Evolutionary conservation across 2,797 vertebrate genomes (phyloP), one percentile per base, ranked within the genome.

Genomic region (Orientallactaga sibirica): DNA sequence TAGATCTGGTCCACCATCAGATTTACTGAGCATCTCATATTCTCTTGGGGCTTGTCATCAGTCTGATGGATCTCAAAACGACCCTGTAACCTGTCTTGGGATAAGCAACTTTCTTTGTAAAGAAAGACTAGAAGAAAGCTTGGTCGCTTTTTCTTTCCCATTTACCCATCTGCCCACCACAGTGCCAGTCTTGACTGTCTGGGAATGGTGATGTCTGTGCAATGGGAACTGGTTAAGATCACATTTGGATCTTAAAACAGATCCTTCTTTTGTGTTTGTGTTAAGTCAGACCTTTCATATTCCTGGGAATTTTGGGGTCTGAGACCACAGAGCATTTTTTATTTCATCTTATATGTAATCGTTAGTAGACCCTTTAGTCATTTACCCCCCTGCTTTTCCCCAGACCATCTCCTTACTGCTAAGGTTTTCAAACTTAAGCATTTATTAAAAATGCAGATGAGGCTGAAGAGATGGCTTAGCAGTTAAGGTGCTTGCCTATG

Each of bases 141-240:
- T 61, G 24, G 74, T 74, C 75, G 62, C 58, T 93, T 91, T 81
- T 85, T 76, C 82, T 87, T 81, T 93, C 48, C 91, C 1, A 0
- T 92, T 82, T 62, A 61, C 14, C 71, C 80, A 64, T 93, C 86
- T 88, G 64, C 87, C 92, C 68, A 27, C 86, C 73, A 19, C 64
- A 29, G 90, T 82, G 89, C 95, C 84, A 96, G n/a, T 89, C 78
- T 90, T 87, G 66, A 91, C 95, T 76, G 75, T 92, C 90, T 83
- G 89, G 62, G 84, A 85, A 71, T 25, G 75, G 71, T 93, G 97
- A 94, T 29, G 66, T 91, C 91, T 64, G 43, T 64, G 37, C 90
- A 84, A 80, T 96, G 96, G 93, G 95, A 97, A 97, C 64, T 90
- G 86, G 76, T 79, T 96, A 92, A 97, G 94, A 81, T 97, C 94